These are phyloP conservation scores for Megalopta genalis DNA, from an alignment of 1,140 invertebrate species.

Conservation along the genomic window DNA sequence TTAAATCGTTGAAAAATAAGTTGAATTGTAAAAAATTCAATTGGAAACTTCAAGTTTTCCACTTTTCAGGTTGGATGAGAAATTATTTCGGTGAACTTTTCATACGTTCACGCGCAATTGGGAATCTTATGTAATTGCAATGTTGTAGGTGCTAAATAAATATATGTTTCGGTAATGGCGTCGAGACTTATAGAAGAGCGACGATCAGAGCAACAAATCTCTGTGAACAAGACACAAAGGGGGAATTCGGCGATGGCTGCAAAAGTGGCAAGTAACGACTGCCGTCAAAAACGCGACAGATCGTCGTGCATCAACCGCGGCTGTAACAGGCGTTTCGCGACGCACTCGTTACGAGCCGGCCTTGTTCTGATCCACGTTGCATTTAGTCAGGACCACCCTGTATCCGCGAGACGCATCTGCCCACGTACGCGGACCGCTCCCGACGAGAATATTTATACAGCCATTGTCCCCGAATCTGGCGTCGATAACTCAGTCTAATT, in stretches of 20 bases:
- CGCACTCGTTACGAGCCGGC: constrained; percentile 67
- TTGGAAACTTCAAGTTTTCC: too few relatives aligned
- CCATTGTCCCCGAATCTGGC: constrained; percentile 74
- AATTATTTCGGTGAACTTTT: too few relatives aligned
- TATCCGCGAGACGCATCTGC: constrained; percentile 65
- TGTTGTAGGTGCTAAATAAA: too few relatives aligned
- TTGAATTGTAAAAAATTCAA: too few relatives aligned
- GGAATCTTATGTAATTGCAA: too few relatives aligned
- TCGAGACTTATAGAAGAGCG: neutral
- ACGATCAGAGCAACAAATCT: constrained; percentile 4
- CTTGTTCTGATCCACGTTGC: constrained; percentile 67
- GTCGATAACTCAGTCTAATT: constrained; percentile 77
- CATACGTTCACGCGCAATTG: too few relatives aligned
- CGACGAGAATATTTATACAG: constrained; percentile 73
- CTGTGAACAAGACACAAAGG: constrained; percentile 28
- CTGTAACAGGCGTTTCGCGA: constrained; percentile 68
- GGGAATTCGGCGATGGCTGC: constrained; percentile 55
- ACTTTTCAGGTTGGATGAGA: too few relatives aligned
- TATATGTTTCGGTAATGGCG: too few relatives aligned
- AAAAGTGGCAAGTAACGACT: constrained; percentile 68
- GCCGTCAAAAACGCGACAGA: constrained; percentile 67
- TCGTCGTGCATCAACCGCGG: constrained; percentile 63
- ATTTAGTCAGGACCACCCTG: constrained; percentile 67
- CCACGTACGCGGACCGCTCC: constrained; percentile 62
- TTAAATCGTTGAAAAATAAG: too few relatives aligned